Conservation (phyloP, 2,113 vertebrate genomes). For the Regulus satrapa region DNA sequence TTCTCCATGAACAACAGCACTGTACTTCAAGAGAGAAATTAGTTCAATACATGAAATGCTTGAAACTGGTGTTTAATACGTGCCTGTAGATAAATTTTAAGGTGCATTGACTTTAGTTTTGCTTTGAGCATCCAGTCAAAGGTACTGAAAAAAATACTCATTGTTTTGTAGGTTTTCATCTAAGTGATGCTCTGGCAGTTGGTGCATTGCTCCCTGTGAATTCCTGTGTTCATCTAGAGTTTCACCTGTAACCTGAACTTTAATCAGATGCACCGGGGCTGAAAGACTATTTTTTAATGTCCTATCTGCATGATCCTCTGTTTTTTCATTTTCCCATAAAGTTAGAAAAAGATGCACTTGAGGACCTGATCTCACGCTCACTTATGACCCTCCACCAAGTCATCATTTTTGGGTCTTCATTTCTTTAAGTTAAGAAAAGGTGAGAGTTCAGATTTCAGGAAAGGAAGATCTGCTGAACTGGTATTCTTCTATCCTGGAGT, state of each 20-base stretch:
- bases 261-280: neutral
- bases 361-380: neutral
- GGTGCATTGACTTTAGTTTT: neutral
- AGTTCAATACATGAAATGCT: neutral
- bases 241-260: constrained; percentile 3
- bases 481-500: neutral
- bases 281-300: neutral
- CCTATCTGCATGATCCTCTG: neutral
- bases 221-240: neutral
- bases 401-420: neutral
- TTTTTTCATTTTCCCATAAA: neutral
- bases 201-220: neutral
- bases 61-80: neutral
- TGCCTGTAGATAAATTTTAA: neutral
- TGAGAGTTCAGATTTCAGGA: neutral
- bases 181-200: neutral
- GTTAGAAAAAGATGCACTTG: neutral
- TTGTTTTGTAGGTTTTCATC: neutral
- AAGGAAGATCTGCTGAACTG: neutral
- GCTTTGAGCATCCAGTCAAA: neutral
- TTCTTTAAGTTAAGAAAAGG: neutral
- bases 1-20: neutral
- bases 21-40: neutral
- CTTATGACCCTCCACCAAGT: neutral
- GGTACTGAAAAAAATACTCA: neutral